Base-by-base conservation (phyloP, 2,888 invertebrate genomes). In the Gymnoscelis rufifasciata region DNA sequence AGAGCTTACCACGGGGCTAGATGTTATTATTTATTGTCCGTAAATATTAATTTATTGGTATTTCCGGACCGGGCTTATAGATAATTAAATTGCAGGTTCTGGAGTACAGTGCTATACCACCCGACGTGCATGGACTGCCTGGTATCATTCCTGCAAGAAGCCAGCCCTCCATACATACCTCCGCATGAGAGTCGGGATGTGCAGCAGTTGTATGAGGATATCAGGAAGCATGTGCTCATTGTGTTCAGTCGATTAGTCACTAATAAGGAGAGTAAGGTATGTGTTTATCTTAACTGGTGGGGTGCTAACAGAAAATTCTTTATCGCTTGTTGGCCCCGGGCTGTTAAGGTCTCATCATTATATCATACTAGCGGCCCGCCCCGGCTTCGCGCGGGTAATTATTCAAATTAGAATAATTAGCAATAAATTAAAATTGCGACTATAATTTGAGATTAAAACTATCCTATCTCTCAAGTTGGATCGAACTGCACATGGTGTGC, bases 231-330 rank as follows among this genome's bases (percentile, higher is more conserved):
- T 40, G 91, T 95, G 42, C 91, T 96, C 38, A 82, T 93, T 13
- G 86, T 95, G 6, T 92, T 94, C 64, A 90, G 93, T 56, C 90
- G 97, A 62, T 89, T 97, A 56, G 89, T 94, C 7, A 95, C 95
- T 7, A 92, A 92, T 73, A 93, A 92, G 60, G 95, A 96, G 72
- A 93, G 93, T 10, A 90, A 92, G 78, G 93, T 93, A 70, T 69
- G 65, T 23, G 15, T 10, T 27, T 30, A 30, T 19, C 5, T 19
- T 26, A 26, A n/a, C n/a, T n/a, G n/a, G n/a, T n/a, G n/a, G n/a
- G n/a, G n/a, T n/a, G n/a, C n/a, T n/a, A n/a, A n/a, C n/a, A n/a
- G n/a, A n/a, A n/a, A n/a, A n/a, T n/a, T n/a, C n/a, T n/a, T n/a
- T n/a, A n/a, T n/a, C n/a, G n/a, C n/a, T n/a, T n/a, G n/a, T n/a